phyloP scores from a whole-genome alignment of 2,797 vertebrate species.

The Dryobates pubescens region DNA sequence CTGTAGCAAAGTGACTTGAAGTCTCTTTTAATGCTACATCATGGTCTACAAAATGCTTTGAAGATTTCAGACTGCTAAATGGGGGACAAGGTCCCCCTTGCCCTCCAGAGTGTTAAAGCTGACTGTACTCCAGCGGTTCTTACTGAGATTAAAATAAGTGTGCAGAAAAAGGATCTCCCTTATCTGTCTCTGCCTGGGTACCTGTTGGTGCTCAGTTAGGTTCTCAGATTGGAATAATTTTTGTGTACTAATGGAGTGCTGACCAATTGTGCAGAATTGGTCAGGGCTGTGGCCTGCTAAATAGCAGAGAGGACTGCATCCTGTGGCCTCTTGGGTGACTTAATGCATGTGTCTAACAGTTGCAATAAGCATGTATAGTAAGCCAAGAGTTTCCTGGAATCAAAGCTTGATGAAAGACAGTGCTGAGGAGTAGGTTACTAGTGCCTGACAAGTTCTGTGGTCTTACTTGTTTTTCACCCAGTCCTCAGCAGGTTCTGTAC shows the following conservation, averaged over 20 bases:
- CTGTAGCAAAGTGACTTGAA: neutral
- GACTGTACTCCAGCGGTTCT: neutral
- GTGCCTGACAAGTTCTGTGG: neutral
- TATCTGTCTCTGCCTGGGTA: neutral
- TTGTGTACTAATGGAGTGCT: neutral
- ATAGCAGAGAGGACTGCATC: neutral
- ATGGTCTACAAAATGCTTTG: neutral
- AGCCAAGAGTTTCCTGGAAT: neutral
- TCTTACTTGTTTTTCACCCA: neutral
- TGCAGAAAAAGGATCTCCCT: neutral
- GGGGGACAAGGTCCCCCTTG: neutral
- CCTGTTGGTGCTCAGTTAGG: neutral
- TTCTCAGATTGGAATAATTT: neutral
- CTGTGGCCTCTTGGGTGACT: neutral
- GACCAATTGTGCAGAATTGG: neutral
- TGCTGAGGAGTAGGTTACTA: neutral
- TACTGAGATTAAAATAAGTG: neutral
- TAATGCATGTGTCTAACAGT: rapidly evolving
- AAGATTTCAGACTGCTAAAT: neutral
- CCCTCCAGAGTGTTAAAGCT: neutral
- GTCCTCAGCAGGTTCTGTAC: neutral
- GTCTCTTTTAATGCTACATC: neutral
- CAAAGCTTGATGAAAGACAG: neutral
- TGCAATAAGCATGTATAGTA: neutral
- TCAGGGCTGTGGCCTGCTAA: neutral